Conservation (phyloP, 2,797 vertebrate species). For the Momotus momota region DNA sequence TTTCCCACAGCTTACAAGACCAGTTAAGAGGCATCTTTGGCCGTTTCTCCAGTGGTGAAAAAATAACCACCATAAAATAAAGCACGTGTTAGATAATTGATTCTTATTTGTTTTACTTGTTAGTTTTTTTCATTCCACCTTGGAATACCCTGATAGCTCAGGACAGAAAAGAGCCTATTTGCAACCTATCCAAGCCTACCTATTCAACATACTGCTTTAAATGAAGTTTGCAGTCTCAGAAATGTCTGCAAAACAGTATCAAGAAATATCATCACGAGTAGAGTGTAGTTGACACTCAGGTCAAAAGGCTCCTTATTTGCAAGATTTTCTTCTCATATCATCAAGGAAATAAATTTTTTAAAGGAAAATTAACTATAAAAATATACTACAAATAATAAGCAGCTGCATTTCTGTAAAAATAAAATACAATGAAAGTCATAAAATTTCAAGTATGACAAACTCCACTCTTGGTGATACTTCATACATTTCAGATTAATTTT, state of each 20-base stretch:
- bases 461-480: not conserved
- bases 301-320: not conserved
- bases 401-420: not conserved
- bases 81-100: not conserved
- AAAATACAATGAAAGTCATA: not conserved
- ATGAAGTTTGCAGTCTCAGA: not conserved
- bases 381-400: not conserved
- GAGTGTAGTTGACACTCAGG: not conserved
- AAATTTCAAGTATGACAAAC: not conserved
- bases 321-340: not conserved
- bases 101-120: not conserved
- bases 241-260: not conserved
- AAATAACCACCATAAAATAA: not conserved
- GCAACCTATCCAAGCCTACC: not conserved
- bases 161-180: not conserved
- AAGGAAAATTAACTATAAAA: not conserved
- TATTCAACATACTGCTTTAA: not conserved
- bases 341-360: not conserved
- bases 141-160: not conserved
- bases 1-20: not conserved
- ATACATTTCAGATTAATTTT: not conserved
- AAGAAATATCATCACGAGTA: fast-evolving
- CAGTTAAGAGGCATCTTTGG: not conserved
- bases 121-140: not conserved
- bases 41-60: not conserved